These are phyloP conservation scores for Cephalophus harveyi DNA, from an alignment of 2,113 vertebrate genomes.

Conservation along the genomic window DNA sequence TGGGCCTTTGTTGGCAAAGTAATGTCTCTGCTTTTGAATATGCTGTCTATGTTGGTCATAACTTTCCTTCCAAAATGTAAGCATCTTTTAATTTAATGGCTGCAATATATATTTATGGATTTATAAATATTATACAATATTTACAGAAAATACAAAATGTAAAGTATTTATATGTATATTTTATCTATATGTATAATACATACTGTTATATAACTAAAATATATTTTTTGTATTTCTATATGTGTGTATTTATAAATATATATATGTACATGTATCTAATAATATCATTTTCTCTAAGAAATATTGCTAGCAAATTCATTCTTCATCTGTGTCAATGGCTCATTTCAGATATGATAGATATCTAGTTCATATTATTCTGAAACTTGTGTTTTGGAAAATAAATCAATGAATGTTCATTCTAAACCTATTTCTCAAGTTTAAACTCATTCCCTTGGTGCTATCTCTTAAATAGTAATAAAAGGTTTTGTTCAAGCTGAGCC, in stretches of 20 bases:
- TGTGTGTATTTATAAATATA: background rate
- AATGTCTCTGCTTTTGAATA: background rate
- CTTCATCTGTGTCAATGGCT: background rate
- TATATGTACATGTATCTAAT: background rate
- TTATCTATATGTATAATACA: background rate
- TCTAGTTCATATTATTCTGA: background rate
- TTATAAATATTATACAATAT: background rate
- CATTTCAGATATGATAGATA: background rate
- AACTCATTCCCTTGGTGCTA: background rate
- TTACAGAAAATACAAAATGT: background rate
- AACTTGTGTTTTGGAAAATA: constrained; percentile 1
- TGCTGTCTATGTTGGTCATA: background rate
- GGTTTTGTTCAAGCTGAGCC: background rate
- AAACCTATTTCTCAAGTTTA: constrained; percentile 5
- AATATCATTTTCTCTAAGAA: background rate
- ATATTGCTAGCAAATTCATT: background rate
- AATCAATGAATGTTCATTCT: constrained; percentile 1
- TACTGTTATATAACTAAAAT: background rate
- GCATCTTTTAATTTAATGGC: background rate
- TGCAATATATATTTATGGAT: background rate
- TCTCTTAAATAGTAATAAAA: constrained; percentile 25
- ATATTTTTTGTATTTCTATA: background rate
- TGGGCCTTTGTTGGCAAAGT: background rate
- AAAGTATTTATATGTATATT: background rate
- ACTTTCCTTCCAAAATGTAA: background rate